Evolutionary conservation across 2,113 vertebrate genomes (phyloP).

Genomic region (Sphyrna mokarran): DNA sequence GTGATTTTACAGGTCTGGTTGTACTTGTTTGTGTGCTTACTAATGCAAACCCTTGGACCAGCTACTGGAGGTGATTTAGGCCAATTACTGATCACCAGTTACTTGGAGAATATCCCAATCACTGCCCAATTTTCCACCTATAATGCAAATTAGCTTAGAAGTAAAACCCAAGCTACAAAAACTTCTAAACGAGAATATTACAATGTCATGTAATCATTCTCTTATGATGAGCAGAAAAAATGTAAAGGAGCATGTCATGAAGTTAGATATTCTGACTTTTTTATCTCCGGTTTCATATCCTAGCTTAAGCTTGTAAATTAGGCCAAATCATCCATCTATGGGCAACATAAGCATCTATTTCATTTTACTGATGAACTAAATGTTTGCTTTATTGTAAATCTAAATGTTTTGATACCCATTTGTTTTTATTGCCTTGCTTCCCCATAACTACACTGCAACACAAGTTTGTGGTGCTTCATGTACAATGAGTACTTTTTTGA

Average conservation of each 20-base stretch:
- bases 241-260: neutral
- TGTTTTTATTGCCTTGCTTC: neutral
- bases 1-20: neutral
- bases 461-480: too few species aligned
- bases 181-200: too few species aligned
- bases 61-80: neutral
- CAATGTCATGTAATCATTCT: neutral
- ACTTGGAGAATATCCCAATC: neutral
- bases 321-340: neutral
- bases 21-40: neutral
- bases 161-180: neutral
- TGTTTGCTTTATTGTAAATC: neutral
- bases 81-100: neutral
- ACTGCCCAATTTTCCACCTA: neutral
- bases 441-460: neutral
- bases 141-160: neutral
- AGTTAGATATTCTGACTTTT: neutral
- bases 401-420: neutral
- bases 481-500: neutral
- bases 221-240: neutral
- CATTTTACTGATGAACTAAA: neutral
- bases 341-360: neutral
- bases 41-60: neutral
- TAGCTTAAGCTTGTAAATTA: neutral
- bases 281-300: neutral